Percentiles rank a stretch among this genome's conserved stretches.
phyloP scores from a whole-genome alignment of 2,888 invertebrate species.

The Cantharis rustica region DNA sequence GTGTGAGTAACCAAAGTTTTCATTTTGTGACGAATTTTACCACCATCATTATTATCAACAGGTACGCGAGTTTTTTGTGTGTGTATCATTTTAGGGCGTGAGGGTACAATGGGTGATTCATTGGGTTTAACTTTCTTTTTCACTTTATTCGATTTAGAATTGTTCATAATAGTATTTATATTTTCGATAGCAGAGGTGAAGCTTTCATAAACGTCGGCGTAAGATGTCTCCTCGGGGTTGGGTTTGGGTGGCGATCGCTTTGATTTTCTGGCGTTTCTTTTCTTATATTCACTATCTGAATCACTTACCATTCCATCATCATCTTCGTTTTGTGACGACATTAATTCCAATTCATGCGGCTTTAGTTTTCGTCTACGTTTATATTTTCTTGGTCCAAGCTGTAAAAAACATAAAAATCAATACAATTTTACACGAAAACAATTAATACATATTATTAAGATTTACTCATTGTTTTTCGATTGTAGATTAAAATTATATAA shows the following conservation, averaged over 20 bases:
- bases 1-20: constrained; percentile 63
- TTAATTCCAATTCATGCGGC: constrained; percentile 63
- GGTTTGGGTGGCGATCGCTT: constrained; percentile 51
- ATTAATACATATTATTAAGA: too few relatives aligned
- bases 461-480: too few relatives aligned
- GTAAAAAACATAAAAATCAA: not conserved
- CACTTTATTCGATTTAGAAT: constrained; percentile 35
- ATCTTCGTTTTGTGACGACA: constrained; percentile 50
- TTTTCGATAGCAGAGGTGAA: constrained; percentile 58
- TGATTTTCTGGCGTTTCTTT: constrained; percentile 46
- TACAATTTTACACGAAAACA: too few relatives aligned
- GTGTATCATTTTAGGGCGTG: constrained; percentile 78
- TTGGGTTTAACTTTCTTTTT: constrained; percentile 48
- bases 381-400: constrained; percentile 69
- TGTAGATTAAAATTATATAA: too few relatives aligned
- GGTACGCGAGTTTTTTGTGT: constrained; percentile 68
- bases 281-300: constrained; percentile 44
- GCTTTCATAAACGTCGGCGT: constrained; percentile 57
- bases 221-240: constrained; percentile 51
- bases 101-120: constrained; percentile 49
- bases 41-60: constrained; percentile 59
- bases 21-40: constrained; percentile 61
- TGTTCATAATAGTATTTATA: constrained; percentile 56
- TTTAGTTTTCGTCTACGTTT: constrained; percentile 79
- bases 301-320: constrained; percentile 49